These are phyloP conservation scores for Sarcophaga caerulescens DNA, from an alignment of 2,888 invertebrate genomes.

Conservation along the genomic window DNA sequence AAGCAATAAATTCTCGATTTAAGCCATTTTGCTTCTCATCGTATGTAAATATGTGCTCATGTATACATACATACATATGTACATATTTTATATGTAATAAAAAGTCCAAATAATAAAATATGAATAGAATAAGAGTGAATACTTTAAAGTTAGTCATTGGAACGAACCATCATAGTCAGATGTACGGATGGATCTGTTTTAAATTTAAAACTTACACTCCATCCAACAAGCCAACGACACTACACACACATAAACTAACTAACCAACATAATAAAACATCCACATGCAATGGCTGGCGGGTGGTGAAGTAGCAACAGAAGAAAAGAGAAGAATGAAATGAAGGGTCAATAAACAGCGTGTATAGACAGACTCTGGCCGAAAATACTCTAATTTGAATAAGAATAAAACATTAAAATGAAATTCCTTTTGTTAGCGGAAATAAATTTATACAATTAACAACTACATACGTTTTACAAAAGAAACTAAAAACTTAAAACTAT, in stretches of 20 bases:
- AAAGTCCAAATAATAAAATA: conserved; percentile 34
- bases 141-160: conserved; percentile 64
- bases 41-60: too few species aligned
- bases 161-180: conserved; percentile 44
- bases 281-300: neutral
- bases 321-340: neutral
- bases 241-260: neutral
- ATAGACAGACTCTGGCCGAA: neutral
- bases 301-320: neutral
- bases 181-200: conserved; percentile 9
- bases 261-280: neutral
- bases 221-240: neutral
- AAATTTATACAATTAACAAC: neutral
- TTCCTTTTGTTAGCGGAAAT: conserved; percentile 28
- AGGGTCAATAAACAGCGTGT: conserved; percentile 52
- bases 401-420: conserved; percentile 19
- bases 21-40: too few species aligned
- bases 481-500: neutral
- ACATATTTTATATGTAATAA: conserved; percentile 5
- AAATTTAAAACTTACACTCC: conserved; percentile 3
- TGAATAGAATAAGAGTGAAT: conserved; percentile 63
- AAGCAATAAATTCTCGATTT: too few species aligned
- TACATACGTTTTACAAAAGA: neutral
- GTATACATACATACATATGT: too few species aligned
- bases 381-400: conserved; percentile 15